Evolutionary conservation across 1,140 invertebrate species (phyloP).

Genomic region (Steinernema khuongi): DNA sequence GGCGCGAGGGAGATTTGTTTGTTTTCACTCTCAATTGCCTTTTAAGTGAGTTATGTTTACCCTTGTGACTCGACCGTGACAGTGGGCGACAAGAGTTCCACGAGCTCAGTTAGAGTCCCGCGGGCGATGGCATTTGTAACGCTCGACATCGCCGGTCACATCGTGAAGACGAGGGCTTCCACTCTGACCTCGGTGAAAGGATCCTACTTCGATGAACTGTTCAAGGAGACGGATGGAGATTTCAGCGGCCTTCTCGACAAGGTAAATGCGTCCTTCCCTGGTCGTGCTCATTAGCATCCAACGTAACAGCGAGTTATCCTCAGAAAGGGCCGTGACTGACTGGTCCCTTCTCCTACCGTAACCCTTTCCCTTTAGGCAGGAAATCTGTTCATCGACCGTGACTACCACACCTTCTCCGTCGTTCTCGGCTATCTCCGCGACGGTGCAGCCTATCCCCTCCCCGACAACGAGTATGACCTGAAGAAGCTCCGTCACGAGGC

Average conservation of each 20-base stretch:
- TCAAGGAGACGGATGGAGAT: constrained; percentile 7
- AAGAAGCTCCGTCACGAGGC: constrained; percentile 35
- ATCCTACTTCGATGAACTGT: constrained; percentile 23
- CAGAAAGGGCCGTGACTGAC: neutral
- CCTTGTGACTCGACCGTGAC: neutral
- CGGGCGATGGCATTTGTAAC: constrained; percentile 9
- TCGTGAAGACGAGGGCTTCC: constrained; percentile 23
- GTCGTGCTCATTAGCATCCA: neutral
- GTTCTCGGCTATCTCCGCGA: constrained; percentile 35
- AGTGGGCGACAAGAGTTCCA: neutral
- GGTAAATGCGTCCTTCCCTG: neutral
- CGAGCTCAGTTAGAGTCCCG: neutral
- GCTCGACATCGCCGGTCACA: constrained; percentile 22
- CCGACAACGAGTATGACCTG: constrained; percentile 33
- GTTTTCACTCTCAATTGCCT: constrained; percentile 7
- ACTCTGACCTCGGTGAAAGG: constrained; percentile 22
- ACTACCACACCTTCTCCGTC: constrained; percentile 30
- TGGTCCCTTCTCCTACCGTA: neutral
- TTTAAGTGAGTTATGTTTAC: constrained; percentile 12
- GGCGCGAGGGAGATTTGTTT: no score
- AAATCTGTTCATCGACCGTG: constrained; percentile 38
- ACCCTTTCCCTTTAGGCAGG: constrained; percentile 34
- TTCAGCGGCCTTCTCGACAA: constrained; percentile 21
- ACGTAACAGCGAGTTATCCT: no score
- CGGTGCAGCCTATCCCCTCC: constrained; percentile 31